Base-by-base conservation (phyloP, 2,113 vertebrate genomes). In the Pelmatolapia mariae region DNA sequence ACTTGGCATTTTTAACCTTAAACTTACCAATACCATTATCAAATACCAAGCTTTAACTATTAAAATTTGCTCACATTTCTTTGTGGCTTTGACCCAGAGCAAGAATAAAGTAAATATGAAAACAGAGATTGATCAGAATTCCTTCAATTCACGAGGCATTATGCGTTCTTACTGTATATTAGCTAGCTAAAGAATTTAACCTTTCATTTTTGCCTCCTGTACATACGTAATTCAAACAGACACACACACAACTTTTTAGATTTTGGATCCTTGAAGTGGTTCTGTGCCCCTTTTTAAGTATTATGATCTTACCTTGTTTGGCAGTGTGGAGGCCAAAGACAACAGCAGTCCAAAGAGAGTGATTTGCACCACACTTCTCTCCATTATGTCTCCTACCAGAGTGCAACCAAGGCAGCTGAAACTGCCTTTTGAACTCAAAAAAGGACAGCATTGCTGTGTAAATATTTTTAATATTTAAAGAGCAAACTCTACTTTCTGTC, bases 311-410 rank as follows among this genome's bases (percentile, higher is more conserved):
- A 95, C 94, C 93, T 92, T 94, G 24, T 66, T 87, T 71, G 92
- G 89, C 50, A 86, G 84, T 22, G 92, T 31, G 53, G 52, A 40
- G 52, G 50, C 88, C 63, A 82, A 89, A 80, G 63, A 78, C 92
- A 94, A 63, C 79, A 95, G 81, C 31, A 94, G 80, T n/a, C 87
- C 92, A 45, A 91, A 79, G 38, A 95, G 76, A 38, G 47, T 40
- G 38, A 92, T 6, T 18, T 33, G 82, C 19, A 89, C 10, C 83
- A 81, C 68, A 52, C 78, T 22, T 57, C 78, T 92, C 79, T 43
- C 81, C 95, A 95, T 95, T 45, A 78, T 78, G 59, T 7, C 18
- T 47, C 33, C 33, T n/a, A 56, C 33, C 57, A 29, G 38, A 91
- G 19, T 91, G 87, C 36, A 80, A 16, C 13, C 11, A 18, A 40